Evolutionary conservation across 2,113 vertebrate genomes (phyloP).

Genomic region (Varanus komodoensis): DNA sequence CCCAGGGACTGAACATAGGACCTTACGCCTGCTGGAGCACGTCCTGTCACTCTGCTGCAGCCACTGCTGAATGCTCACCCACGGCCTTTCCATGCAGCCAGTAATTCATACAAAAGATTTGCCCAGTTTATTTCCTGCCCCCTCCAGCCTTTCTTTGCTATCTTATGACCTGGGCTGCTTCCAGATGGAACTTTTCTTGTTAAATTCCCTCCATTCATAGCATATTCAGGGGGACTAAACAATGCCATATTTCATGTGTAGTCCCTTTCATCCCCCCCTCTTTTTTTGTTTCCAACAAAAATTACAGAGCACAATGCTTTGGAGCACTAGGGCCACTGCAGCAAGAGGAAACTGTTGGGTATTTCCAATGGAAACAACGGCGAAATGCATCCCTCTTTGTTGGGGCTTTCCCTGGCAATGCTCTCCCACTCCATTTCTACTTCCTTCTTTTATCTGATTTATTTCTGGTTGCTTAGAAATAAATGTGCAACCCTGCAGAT

Average conservation of each 20-base stretch:
- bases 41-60: not conserved
- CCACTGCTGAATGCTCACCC: not conserved
- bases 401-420: not conserved
- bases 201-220: too few relatives aligned
- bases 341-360: too few relatives aligned
- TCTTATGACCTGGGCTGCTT: not conserved
- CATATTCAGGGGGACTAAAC: too few relatives aligned
- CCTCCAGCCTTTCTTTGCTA: not conserved
- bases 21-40: too few relatives aligned
- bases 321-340: too few relatives aligned
- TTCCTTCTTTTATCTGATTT: not conserved
- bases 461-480: not conserved
- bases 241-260: too few relatives aligned
- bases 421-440: not conserved
- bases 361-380: not conserved
- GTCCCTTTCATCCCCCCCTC: too few relatives aligned
- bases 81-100: not conserved
- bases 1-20: not conserved
- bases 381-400: not conserved
- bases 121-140: not conserved
- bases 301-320: too few relatives aligned
- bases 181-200: too few relatives aligned
- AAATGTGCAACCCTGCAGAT: not conserved
- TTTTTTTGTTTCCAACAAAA: too few relatives aligned
- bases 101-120: not conserved